Evolutionary conservation across 2,113 vertebrate genomes (phyloP), one percentile per base, ranked within the genome.

Genomic region (Sciurus niger): DNA sequence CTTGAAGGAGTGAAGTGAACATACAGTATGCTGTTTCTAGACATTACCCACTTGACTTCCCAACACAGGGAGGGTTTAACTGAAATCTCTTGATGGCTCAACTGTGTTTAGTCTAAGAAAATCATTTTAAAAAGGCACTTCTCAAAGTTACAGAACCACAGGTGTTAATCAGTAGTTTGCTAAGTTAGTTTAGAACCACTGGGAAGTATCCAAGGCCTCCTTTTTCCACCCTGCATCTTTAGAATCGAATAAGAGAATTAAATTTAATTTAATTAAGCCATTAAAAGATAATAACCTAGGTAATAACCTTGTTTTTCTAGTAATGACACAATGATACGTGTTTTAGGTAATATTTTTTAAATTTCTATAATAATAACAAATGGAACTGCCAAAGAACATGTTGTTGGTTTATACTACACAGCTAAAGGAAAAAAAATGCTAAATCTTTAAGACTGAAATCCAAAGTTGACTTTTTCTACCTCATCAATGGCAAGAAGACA

Each of bases 371-470:
- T 28, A 40, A 34, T 88, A 97, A 65, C 24, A 92, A 86, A 85
- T 53, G 30, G 0, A 70, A 80, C 48, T 89, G 85, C 80, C 63
- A 58, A 88, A 60, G 32, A 93, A 60, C 13, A 80, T 72, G 9
- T 55, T 94, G 72, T 82, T 89, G 58, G 28, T 74, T 89, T 92
- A 58, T 30, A 92, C 14, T 48, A 88, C 30, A 40, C 2, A 83
- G 28, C n/a, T 34, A 51, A 28, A 65, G 82, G 63, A 37, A 43
- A 65, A 90, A 73, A 73, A 74, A 83, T 25, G n/a, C 18, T 53
- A 13, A 90, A 78, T 63, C 77, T 93, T 92, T 51, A 83, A 95
- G 13, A 89, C 25, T 53, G 89, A 78, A 96, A 90, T 11, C 13
- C 43, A 74, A 77, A 92, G 77, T 32, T 95, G 76, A 84, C 60